Evolutionary conservation across 2,888 invertebrate species (phyloP).

Genomic region (Coenonympha arcania): DNA sequence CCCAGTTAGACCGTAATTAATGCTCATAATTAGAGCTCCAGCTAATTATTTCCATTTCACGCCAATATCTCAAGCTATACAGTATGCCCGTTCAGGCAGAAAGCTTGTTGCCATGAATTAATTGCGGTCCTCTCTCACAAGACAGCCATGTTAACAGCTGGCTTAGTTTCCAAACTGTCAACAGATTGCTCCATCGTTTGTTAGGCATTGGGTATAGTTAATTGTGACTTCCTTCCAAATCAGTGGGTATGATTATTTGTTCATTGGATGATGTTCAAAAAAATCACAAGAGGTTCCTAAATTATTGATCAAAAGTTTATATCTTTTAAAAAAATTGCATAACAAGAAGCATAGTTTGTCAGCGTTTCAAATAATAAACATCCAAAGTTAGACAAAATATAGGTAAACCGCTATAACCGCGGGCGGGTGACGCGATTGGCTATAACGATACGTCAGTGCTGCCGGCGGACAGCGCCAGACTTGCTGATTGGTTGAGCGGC

Average conservation of each 20-base stretch:
- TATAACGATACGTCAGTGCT: too few species aligned
- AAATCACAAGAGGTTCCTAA: too few species aligned
- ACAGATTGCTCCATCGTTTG: constrained; percentile 15
- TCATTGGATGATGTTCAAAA: neutral
- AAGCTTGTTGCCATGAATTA: constrained; percentile 29
- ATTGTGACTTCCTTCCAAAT: constrained; percentile 2
- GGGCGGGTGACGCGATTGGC: too few species aligned
- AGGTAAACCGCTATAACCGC: too few species aligned
- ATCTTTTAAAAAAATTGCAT: too few species aligned
- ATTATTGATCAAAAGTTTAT: too few species aligned
- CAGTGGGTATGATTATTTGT: neutral
- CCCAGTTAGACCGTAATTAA: too few species aligned
- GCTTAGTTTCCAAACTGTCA: constrained; percentile 21
- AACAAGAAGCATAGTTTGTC: too few species aligned
- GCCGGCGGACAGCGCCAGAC: too few species aligned
- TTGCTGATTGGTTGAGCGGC: too few species aligned
- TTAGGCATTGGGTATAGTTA: constrained; percentile 7
- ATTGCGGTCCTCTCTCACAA: constrained; percentile 27
- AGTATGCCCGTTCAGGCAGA: constrained; percentile 1
- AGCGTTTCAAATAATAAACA: too few species aligned
- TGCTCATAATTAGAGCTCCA: neutral
- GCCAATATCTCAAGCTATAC: neutral
- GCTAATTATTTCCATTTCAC: neutral
- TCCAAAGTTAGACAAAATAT: too few species aligned
- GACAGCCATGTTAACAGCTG: constrained; percentile 27